Evolutionary conservation across 1,140 invertebrate species (phyloP).

Genomic region (Dendrolimus kikuchii): DNA sequence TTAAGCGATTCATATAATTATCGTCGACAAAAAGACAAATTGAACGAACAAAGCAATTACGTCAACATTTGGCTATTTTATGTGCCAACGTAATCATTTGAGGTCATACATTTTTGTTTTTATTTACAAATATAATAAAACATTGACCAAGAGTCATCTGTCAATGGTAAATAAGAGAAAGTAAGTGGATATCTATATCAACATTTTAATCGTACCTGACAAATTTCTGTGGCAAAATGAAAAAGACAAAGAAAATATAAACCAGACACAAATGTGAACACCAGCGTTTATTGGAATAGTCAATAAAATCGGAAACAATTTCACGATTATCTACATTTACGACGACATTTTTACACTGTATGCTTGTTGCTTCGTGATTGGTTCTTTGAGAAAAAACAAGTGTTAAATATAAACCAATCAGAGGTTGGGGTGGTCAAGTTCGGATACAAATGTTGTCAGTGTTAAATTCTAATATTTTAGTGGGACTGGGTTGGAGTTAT

Average conservation of each 20-base stretch:
- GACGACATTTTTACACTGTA: slow-evolving; percentile 60
- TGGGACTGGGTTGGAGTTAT: too few species aligned
- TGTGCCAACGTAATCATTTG: slow-evolving; percentile 1
- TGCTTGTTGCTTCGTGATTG: slow-evolving; percentile 49
- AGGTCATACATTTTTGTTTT: slow-evolving; percentile 40
- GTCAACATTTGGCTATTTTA: slow-evolving; percentile 15
- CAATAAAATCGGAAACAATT: slow-evolving; percentile 32
- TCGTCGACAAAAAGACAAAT: slow-evolving; percentile 4
- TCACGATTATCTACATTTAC: slow-evolving; percentile 34
- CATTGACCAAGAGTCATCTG: slow-evolving; percentile 46
- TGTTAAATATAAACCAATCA: slow-evolving; percentile 22
- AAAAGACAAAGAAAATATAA: too few species aligned
- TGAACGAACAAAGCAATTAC: slow-evolving; percentile 11
- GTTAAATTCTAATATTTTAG: too few species aligned
- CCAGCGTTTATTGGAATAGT: slow-evolving; percentile 29
- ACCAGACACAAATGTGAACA: slow-evolving; percentile 12
- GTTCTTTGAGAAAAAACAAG: slow-evolving; percentile 19
- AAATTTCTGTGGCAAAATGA: too few species aligned
- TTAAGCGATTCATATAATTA: slow-evolving; percentile 1
- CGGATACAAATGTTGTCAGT: slow-evolving; percentile 12
- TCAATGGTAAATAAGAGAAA: slow-evolving; percentile 41
- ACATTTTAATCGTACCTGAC: too few species aligned
- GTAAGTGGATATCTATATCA: slow-evolving; percentile 4
- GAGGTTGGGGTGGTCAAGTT: slow-evolving; percentile 3
- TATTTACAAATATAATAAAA: slow-evolving; percentile 65